A percentile compares a stretch with the other conserved stretches of the same genome.
Conservation (phyloP, 2,888 invertebrate species). For the Sesia apiformis region DNA sequence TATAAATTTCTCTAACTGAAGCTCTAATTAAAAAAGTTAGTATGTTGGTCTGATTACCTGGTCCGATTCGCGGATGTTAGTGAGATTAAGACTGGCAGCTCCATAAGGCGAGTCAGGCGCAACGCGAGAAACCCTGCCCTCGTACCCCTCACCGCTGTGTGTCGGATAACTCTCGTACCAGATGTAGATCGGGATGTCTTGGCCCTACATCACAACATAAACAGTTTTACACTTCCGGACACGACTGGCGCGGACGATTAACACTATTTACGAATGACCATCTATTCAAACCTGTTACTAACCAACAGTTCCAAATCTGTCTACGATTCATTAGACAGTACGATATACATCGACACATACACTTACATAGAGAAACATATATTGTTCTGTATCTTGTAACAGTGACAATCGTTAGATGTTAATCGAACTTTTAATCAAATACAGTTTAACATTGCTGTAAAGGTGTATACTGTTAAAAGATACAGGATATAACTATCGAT, state of each 20-base stretch:
- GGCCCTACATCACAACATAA: conserved; percentile 79
- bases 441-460: not conserved
- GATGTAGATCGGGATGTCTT: conserved; percentile 97
- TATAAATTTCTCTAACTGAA: too few species aligned
- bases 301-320: conserved; percentile 29
- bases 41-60: conserved; percentile 58
- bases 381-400: not conserved
- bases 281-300: not conserved
- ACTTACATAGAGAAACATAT: not conserved
- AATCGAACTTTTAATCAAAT: not conserved
- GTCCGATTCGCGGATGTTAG: conserved; percentile 93
- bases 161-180: conserved; percentile 99
- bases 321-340: conserved; percentile 27
- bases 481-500: not conserved
- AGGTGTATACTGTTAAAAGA: not conserved
- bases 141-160: conserved; percentile 95
- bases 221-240: conserved; percentile 19
- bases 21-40: too few species aligned
- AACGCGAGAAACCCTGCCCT: conserved; percentile 92
- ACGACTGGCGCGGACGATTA: conserved; percentile 23
- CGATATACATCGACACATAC: conserved; percentile 10
- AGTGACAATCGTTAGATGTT: not conserved
- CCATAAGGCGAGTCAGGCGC: conserved; percentile 91
- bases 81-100: conserved; percentile 95
- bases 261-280: conserved; percentile 19